Evolutionary conservation across 2,888 invertebrate species (phyloP).

Genomic region (Drosophila atripex): DNA sequence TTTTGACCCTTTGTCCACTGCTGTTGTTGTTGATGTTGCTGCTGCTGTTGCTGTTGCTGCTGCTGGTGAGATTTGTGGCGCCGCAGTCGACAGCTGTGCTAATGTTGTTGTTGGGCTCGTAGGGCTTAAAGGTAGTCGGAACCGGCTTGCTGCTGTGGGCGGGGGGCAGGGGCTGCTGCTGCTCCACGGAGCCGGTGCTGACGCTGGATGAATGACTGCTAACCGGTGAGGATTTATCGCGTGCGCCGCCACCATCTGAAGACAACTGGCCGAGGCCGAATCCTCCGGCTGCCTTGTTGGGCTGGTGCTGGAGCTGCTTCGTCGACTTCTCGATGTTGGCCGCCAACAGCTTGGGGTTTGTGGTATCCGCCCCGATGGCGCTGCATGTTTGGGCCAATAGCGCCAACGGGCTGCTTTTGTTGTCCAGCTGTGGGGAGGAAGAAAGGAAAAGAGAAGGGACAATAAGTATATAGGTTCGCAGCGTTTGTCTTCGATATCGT

Average conservation of each 20-base stretch:
- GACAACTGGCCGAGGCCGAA: constrained; percentile 36
- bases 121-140: constrained; percentile 88
- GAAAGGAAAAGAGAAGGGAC: constrained; percentile 82
- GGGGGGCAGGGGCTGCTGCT: constrained; percentile 80
- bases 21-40: constrained; percentile 50
- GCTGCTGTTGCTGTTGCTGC: constrained; percentile 67
- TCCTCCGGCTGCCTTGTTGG: constrained; percentile 84
- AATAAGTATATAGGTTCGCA: constrained; percentile 6
- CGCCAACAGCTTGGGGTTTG: constrained; percentile 90
- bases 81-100: constrained; percentile 72
- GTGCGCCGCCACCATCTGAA: constrained; percentile 79
- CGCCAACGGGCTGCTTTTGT: constrained; percentile 98
- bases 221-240: constrained; percentile 87
- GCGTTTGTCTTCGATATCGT: constrained; percentile 56
- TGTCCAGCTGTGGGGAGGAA: constrained; percentile 93
- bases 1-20: constrained; percentile 63
- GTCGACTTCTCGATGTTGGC: constrained; percentile 90
- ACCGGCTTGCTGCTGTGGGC: constrained; percentile 70
- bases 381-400: constrained; percentile 98
- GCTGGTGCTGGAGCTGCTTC: constrained; percentile 82
- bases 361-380: constrained; percentile 96
- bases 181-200: constrained; percentile 84
- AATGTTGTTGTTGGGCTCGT: constrained; percentile 87
- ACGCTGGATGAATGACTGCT: constrained; percentile 83
- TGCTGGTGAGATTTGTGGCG: constrained; percentile 70